Evolutionary conservation across 2,113 vertebrate genomes (phyloP), one percentile per base, ranked within the genome.

Genomic region (Neopipo cinnamomea): DNA sequence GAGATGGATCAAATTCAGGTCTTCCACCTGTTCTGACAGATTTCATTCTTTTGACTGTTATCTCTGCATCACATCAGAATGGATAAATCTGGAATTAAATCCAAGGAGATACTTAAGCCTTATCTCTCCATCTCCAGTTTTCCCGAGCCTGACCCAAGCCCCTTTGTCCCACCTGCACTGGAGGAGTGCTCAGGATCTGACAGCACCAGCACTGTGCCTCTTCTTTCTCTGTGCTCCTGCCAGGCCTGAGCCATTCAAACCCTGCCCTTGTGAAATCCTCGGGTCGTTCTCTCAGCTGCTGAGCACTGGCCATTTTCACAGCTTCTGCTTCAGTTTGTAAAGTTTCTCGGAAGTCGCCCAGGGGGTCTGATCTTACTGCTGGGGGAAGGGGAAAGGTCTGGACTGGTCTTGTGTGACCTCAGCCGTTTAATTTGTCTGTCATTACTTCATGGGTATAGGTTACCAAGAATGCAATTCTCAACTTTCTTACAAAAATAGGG

Each of bases 371-470:
- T 92, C 79, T 95, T 93, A 77, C 63, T 67, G 23, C 14, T 61
- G 65, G 91, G 74, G 68, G 61, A 93, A 93, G 77, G 80, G 56
- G 42, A 88, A 89, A 73, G 22, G 72, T 88, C 83, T 91, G 92
- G 88, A 42, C 58, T 65, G 73, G 50, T 92, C 87, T 85, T 95
- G 72, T 42, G 8, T 97, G 88, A 96, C 87, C 59, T 93, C 77
- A 85, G 91, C 70, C 80, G 42, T 89, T 88, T 95, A 76, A 97
- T 97, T 96, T 94, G 78, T 97, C 94, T 93, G 78, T 97, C 93
- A 76, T 91, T 95, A 80, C 78, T 93, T 84, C 93, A 63, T 55
- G 74, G 66, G 39, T 94, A 46, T 95, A 93, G 76, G 79, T 95
- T 95, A 93, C 74, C 76, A 87, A 91, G 67, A 90, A 50, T 6